Base-by-base conservation (phyloP, 2,888 invertebrate species). In the Drosophila pseudotalamancana region DNA sequence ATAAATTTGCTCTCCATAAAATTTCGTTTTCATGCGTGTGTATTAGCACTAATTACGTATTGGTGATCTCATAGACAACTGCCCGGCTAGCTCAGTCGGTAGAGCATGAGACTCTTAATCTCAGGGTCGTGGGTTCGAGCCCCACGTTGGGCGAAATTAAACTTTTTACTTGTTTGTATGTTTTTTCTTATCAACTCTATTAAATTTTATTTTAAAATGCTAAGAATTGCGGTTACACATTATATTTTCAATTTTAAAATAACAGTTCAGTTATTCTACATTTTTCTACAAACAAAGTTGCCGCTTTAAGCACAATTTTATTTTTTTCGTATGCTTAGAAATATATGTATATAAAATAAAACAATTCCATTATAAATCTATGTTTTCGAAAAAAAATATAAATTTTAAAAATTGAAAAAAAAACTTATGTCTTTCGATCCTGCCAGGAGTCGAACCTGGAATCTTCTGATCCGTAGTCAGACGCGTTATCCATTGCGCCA, bases 21-120 rank as follows among this genome's bases (percentile, higher is more conserved):
- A 11, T 42, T 2, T 8, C 0, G 6, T 29, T 2, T 16, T 8
- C 4, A 6, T 21, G 23, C 1, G 8, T 4, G 12, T 5, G 8
- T 6, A 9, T 2, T 1, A 25, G 2, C 16, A 2, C 1, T 29
- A 45, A 12, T 35, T 1, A 6, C 12, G 14, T 5, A 31, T 64
- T 39, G 34, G 61, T 35, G 67, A 62, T 74, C 55, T 0, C 0
- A 0, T 0, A 0, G 0, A 0, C 37, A 78, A 60, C 25, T 77
- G 90, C 90, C 91, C 90, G 90, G 91, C 91, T 91, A 91, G 91
- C 91, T 90, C 91, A 90, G 91, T 91, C 91, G 90, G 91, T 90
- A 90, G 90, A 91, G 90, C 90, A 90, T 90, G 90, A 90, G 90
- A 90, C 91, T 90, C 90, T 90, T 91, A 90, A 91, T 90, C 90